Base-by-base conservation (phyloP, 2,797 vertebrate species). In the Schizopygopsis pylzovi region DNA sequence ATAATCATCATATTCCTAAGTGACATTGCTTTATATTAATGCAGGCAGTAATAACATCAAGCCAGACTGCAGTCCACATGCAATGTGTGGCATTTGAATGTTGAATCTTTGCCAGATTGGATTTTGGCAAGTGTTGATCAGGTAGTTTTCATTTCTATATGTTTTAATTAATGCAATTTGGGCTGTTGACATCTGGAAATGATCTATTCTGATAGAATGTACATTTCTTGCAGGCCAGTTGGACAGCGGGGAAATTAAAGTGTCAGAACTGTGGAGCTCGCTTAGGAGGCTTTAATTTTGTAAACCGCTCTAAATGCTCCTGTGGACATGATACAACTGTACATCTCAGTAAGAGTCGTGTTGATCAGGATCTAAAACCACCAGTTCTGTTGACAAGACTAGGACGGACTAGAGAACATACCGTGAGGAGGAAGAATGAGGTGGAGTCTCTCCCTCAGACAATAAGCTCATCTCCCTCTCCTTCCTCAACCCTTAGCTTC, bases 221-320 rank as follows among this genome's bases (percentile, higher is more conserved):
- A 0, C 86, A 88, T 80, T 85, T 92, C 93, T 79, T 88, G 88
- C 90, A 98, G 97, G 95, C 95, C 73, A 94, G 96, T 84, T 97
- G 97, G 97, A 97, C 96, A 82, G 91, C 92, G 75, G 97, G 97
- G 81, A 97, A 96, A 92, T 93, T 97, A 79, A 95, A 95, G 92
- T 98, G 97, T 90, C 95, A 93, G 0, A 94, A 95, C 87, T 99
- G 97, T 90, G 92, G 96, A 2, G 95, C 95, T 89, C 95, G 90
- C n/a, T 91, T 97, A 89, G 97, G 96, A 71, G 94, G 93, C 88
- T 98, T 97, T 93, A 96, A 97, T 93, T 98, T 98, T 87, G 76
- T 96, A 79, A 93, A 92, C 89, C 91, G 90, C 88, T 92, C 91
- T 85, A 94, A 94, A 91, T 97, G 95, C 91, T 95, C 95, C 63